Percentiles rank a stretch among this genome's conserved stretches.
phyloP scores from a whole-genome alignment of 2,888 invertebrate genomes.

The Hirtodrosophila alboralis region DNA sequence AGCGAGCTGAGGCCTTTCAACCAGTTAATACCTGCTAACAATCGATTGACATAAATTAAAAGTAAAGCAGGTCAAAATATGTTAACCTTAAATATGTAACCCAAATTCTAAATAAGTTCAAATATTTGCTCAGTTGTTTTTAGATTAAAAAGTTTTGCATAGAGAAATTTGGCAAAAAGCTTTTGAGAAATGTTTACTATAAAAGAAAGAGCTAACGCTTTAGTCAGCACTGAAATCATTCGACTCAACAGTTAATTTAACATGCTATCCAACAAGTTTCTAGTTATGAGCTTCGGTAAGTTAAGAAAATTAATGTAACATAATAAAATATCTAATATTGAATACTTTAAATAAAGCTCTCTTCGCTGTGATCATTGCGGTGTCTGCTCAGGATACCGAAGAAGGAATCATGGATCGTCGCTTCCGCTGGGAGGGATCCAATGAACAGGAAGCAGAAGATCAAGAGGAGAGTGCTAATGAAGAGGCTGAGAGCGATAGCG shows the following conservation, averaged over 20 bases:
- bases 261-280: constrained; percentile 59
- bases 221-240: constrained; percentile 36
- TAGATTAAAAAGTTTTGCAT: constrained; percentile 5
- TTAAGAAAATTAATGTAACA: neutral
- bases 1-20: too few relatives aligned
- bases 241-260: constrained; percentile 26
- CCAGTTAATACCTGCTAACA: too few relatives aligned
- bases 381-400: constrained; percentile 12
- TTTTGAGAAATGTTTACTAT: constrained; percentile 38
- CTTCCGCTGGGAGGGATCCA: constrained; percentile 59
- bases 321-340: neutral
- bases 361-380: constrained; percentile 54
- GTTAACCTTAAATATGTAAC: constrained; percentile 16
- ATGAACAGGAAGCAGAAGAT: constrained; percentile 28
- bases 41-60: constrained; percentile 5
- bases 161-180: constrained; percentile 18
- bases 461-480: constrained; percentile 8
- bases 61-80: neutral
- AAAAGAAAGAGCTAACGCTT: constrained; percentile 37
- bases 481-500: neutral
- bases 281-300: constrained; percentile 63
- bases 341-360: constrained; percentile 38
- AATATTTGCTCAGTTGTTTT: constrained; percentile 58
- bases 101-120: constrained; percentile 9
- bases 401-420: constrained; percentile 64